These are phyloP conservation scores for Bilobella aurantiaca DNA, from an alignment of 1,140 invertebrate species.

Conservation along the genomic window DNA sequence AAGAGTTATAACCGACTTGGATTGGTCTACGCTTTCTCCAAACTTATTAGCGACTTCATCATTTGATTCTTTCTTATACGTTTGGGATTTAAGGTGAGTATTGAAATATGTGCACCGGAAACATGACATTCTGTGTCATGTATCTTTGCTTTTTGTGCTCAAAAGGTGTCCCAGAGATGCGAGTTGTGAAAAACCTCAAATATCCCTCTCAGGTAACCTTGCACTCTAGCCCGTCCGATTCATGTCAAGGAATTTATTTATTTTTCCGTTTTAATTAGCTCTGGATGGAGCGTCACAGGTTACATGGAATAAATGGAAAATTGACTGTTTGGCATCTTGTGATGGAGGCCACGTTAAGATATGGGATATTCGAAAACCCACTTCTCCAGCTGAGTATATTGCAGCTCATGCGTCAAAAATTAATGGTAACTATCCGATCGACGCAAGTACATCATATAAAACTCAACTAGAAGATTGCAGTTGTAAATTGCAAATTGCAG, in stretches of 20 bases:
- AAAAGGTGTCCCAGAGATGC: constrained; percentile 14
- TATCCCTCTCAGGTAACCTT: constrained; percentile 24
- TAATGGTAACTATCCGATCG: too few species aligned
- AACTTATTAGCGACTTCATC: constrained; percentile 83
- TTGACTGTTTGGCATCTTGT: constrained; percentile 76
- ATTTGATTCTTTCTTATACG: constrained; percentile 82
- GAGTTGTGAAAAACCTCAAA: constrained; percentile 26
- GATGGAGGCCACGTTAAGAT: constrained; percentile 91
- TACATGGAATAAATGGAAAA: constrained; percentile 77
- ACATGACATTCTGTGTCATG: constrained; percentile 5
- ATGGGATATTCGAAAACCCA: constrained; percentile 85
- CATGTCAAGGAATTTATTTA: neutral
- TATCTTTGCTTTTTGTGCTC: neutral
- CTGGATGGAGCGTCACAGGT: constrained; percentile 83
- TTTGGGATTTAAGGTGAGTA: constrained; percentile 68
- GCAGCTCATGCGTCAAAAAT: constrained; percentile 76
- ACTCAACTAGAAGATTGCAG: constrained; percentile 12
- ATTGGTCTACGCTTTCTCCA: constrained; percentile 84
- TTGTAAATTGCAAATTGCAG: constrained; percentile 24
- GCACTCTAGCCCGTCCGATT: too few species aligned
- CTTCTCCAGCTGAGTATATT: constrained; percentile 78
- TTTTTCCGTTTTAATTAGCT: constrained; percentile 21
- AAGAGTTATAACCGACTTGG: constrained; percentile 77
- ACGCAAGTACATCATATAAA: too few species aligned
- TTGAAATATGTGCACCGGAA: too few species aligned